Evolutionary conservation across 2,113 vertebrate species (phyloP), one percentile per base, ranked within the genome.

Genomic region (Polypterus senegalus): DNA sequence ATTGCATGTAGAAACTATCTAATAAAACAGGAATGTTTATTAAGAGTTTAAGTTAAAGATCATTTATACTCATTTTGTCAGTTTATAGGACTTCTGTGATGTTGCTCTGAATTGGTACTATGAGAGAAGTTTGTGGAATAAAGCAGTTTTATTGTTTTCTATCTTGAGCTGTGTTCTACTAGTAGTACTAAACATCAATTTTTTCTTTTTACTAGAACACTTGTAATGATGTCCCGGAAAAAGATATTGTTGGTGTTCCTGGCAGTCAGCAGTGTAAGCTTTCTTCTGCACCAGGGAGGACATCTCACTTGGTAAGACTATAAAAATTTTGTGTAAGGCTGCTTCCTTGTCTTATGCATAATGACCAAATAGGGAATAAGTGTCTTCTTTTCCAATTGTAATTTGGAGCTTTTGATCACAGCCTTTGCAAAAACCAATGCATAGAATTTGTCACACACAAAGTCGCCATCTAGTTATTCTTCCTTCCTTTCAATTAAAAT

Each of bases 241-340:
- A 91, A 89, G 77, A 68, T 84, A 11, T 83, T 86, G 66, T 75
- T 92, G 66, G 59, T 84, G 60, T 66, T 91, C 8, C 59, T 89
- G 46, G 82, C 80, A 44, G 71, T 88, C 72, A 85, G 84, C 67
- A 84, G 81, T 0, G 54, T 88, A 64, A 91, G 85, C 68, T 73
- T 93, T 6, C 75, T 93, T 68, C 77, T 91, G 73, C 87, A 88
- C 77, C 83, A 83, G 47, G 80, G 88, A n/a, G 75, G 81, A 5
- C 84, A 84, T 67, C 76, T 87, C 60, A 86, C 64, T 78, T 89
- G 88, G 91, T 92, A 81, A 81, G 87, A 64, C 46, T 49, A 8
- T 47, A 11, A 58, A 44, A 47, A 5, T 44, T 49, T 27, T 6
- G 9, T 8, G 2, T 43, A 49, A 9, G n/a, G 3, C 3, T 3